Base-by-base conservation (phyloP, 1,140 invertebrate genomes). In the Drosophila jambulina region DNA sequence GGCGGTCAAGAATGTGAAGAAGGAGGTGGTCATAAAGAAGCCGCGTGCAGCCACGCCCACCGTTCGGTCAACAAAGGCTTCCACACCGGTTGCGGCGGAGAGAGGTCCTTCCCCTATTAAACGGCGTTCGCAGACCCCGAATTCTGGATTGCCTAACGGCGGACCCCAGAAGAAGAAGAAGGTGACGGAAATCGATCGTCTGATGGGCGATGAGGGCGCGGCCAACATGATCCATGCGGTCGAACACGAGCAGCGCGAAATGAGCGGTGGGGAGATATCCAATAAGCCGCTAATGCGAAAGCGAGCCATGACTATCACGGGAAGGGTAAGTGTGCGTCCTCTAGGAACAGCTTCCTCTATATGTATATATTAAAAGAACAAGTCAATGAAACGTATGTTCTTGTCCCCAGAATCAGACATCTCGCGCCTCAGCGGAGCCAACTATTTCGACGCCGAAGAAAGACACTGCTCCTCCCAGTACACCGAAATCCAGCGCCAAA, bases 141-240 rank as follows among this genome's bases (percentile, higher is more conserved):
- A 42, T 51, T 17, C 34, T 7, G 74, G 56, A 2, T n/a, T 80
- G 58, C 51, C 68, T 9, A 92, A 91, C 56, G 86, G 91, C 1
- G 57, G 43, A 74, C 21, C 46, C 48, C 69, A 72, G 21, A 92
- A 91, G 42, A 95, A 94, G 72, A 95, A 95, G 84, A 94, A 94
- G 64, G 93, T 95, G 34, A 94, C 94, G 46, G 97, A 97, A 93
- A 94, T 97, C 46, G 96, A 97, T 80, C 95, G 94, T 68, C 91
- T 97, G 43, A 93, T 97, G 65, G 96, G 96, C 92, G 97, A 97
- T 92, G 97, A 97, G 91, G 97, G 97, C 2, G 96, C 97, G 4
- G 96, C 97, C 2, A 97, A 97, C 92, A 96, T 97, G 94, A 93
- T 97, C 17, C 97, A 97, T 80, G 96, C 96, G 23, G 94, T 97